Evolutionary conservation across 2,797 vertebrate genomes (phyloP).

Genomic region (Astyanax mexicanus): DNA sequence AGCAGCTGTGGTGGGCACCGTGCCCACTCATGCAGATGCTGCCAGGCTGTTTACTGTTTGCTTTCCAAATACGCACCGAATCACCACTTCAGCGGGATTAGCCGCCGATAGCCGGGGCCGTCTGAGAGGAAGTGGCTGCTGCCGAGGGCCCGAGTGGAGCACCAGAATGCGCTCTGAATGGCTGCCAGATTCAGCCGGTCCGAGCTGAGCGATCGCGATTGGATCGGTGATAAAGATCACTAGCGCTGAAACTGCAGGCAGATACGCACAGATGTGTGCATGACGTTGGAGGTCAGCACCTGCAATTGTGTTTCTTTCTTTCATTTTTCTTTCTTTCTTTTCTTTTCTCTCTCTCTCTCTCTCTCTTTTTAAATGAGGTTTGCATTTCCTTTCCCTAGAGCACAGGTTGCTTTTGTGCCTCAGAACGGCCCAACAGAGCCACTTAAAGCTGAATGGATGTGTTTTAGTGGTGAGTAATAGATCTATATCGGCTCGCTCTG

Average conservation of each 20-base stretch:
- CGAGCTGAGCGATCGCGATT: conserved; percentile 52
- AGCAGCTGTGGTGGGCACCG: conserved; percentile 46
- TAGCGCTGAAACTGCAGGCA: conserved; percentile 73
- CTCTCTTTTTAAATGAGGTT: conserved; percentile 43
- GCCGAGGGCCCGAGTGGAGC: conserved; percentile 32
- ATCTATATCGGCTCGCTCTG: conserved; percentile 68
- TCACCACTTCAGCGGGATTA: conserved; percentile 59
- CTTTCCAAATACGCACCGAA: conserved; percentile 58
- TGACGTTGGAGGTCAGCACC: conserved; percentile 78
- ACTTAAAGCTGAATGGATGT: conserved; percentile 68
- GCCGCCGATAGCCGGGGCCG: conserved; percentile 50
- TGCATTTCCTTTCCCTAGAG: conserved; percentile 44
- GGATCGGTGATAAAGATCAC: conserved; percentile 75
- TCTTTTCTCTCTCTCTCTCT: neutral
- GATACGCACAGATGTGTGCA: conserved; percentile 77
- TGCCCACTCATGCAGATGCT: conserved; percentile 48
- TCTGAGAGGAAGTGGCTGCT: conserved; percentile 53
- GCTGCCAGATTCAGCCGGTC: conserved; percentile 64
- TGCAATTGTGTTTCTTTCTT: conserved; percentile 70
- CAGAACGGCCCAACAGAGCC: conserved; percentile 67
- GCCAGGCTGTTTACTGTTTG: conserved; percentile 65
- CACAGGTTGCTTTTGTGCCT: conserved; percentile 73
- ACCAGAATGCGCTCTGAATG: conserved; percentile 61
- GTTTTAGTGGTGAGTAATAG: conserved; percentile 77
- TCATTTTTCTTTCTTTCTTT: conserved; percentile 1